These are phyloP conservation scores for Notechis scutatus DNA, from an alignment of 2,113 vertebrate species.

Conservation along the genomic window DNA sequence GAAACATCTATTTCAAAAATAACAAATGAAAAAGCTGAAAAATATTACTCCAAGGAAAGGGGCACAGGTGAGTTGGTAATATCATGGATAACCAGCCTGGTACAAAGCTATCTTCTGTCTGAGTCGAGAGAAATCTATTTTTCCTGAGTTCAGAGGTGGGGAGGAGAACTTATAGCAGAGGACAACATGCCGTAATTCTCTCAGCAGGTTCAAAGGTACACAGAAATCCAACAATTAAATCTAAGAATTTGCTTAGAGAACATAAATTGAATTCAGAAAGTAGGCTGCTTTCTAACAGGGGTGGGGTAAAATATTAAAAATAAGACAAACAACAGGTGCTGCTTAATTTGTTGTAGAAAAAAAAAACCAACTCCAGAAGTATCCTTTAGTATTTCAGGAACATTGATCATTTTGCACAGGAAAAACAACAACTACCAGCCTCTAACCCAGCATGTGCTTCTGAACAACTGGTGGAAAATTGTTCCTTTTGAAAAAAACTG, in stretches of 20 bases:
- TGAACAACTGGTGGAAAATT: not conserved
- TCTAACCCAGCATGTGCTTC: not conserved
- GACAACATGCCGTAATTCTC: not conserved
- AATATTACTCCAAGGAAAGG: not conserved
- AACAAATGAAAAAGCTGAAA: not conserved
- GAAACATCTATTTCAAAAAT: not conserved
- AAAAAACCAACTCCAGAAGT: not conserved
- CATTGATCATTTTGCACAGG: not conserved
- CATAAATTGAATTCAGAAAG: not conserved
- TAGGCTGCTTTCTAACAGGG: not conserved
- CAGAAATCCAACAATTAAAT: not conserved
- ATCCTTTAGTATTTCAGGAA: not conserved
- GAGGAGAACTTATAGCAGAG: not conserved
- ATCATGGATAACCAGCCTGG: not conserved
- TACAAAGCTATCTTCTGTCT: not conserved
- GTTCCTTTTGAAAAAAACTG: conserved; percentile 6
- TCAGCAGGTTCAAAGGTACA: not conserved
- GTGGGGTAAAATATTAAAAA: not conserved
- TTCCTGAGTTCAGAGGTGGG: not conserved
- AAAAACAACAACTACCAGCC: not conserved
- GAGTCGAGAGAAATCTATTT: not conserved
- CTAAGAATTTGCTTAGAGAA: not conserved
- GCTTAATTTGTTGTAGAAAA: not conserved
- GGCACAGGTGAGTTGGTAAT: not conserved
- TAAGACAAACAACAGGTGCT: not conserved